Conservation (phyloP, 2,113 vertebrate species). For the Fukomys damarensis region DNA sequence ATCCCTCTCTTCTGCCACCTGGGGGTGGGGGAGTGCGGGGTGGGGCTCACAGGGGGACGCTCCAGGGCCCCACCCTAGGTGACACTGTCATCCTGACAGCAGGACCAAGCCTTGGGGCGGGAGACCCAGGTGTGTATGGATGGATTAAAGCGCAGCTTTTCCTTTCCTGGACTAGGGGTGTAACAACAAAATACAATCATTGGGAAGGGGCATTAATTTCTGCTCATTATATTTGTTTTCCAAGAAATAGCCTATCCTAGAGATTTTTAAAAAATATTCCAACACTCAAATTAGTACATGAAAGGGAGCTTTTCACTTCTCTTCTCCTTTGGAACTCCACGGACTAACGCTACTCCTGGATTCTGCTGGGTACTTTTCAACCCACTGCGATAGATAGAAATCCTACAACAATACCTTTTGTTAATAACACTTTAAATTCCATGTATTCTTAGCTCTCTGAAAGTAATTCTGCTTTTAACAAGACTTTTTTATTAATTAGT, state of each 20-base stretch:
- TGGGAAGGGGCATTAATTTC: not conserved
- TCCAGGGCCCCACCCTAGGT: not conserved
- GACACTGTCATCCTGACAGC: not conserved
- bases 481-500: conserved; percentile 78
- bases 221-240: not conserved
- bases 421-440: conserved; percentile 69
- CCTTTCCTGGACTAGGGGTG: not conserved
- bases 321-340: not conserved
- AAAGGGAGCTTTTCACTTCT: not conserved
- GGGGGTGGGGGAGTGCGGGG: fast-evolving
- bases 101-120: not conserved
- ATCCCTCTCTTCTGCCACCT: fast-evolving
- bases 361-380: conserved; percentile 49
- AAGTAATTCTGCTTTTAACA: conserved; percentile 71
- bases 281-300: not conserved
- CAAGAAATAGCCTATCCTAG: not conserved
- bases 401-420: conserved; percentile 63
- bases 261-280: not conserved
- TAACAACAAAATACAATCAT: not conserved
- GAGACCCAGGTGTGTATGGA: not conserved
- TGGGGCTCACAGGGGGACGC: no score
- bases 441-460: conserved; percentile 63
- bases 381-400: not conserved
- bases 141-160: not conserved
- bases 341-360: not conserved